These are phyloP conservation scores for Temnothorax ravouxi DNA, from an alignment of 2,888 invertebrate species.

Conservation along the genomic window DNA sequence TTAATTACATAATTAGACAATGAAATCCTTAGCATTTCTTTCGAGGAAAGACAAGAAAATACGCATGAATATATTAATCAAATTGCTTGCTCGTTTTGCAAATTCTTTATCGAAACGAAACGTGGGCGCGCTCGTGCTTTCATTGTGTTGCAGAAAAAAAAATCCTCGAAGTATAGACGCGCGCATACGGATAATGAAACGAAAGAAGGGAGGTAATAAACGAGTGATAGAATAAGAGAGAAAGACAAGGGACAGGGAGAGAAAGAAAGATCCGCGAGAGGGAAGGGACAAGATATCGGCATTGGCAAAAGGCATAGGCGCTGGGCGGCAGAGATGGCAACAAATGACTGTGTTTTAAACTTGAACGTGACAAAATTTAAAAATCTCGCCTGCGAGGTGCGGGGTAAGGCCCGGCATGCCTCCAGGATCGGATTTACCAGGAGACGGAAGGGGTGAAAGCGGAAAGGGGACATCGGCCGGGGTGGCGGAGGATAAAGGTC, in stretches of 20 bases:
- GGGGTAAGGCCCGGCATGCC: slow-evolving; percentile 50
- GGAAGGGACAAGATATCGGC: slow-evolving; percentile 74
- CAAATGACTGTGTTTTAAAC: slow-evolving; percentile 86
- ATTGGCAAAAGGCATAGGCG: slow-evolving; percentile 79
- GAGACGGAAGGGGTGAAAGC: slow-evolving; percentile 33
- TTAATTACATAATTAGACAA: not conserved
- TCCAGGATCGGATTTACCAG: slow-evolving; percentile 44
- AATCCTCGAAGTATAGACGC: slow-evolving; percentile 58
- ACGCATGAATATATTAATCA: not conserved
- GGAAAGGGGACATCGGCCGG: slow-evolving; percentile 50
- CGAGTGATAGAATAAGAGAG: slow-evolving; percentile 66
- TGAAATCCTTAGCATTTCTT: not conserved
- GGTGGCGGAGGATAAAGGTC: slow-evolving; percentile 53
- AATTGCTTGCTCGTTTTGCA: slow-evolving; percentile 14
- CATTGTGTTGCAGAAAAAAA: slow-evolving; percentile 49
- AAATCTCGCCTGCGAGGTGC: slow-evolving; percentile 78
- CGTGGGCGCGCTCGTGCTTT: slow-evolving; percentile 46
- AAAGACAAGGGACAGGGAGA: slow-evolving; percentile 53
- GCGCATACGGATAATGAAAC: slow-evolving; percentile 74
- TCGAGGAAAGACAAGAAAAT: not conserved
- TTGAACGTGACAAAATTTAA: slow-evolving; percentile 86
- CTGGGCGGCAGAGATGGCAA: slow-evolving; percentile 75
- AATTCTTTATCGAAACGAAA: slow-evolving; percentile 41
- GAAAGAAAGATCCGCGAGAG: slow-evolving; percentile 41
- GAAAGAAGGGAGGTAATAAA: slow-evolving; percentile 78